These are phyloP conservation scores for Notamacropus eugenii DNA, from an alignment of 2,797 vertebrate genomes.

Conservation along the genomic window DNA sequence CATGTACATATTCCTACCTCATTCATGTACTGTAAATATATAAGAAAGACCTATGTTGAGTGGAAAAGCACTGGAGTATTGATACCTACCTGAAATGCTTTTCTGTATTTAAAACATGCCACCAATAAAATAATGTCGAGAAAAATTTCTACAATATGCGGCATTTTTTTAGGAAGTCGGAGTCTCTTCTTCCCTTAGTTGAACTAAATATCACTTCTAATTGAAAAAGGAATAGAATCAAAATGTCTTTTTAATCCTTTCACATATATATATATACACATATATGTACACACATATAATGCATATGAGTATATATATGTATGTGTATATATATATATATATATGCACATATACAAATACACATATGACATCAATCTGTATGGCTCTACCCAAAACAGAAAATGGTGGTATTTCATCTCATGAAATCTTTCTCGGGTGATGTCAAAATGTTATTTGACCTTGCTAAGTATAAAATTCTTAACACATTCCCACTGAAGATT, in stretches of 20 bases:
- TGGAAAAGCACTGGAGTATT: background rate
- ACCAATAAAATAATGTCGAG: background rate
- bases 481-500: background rate
- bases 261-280: background rate
- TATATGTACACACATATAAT: too few relatives aligned
- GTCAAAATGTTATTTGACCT: background rate
- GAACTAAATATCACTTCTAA: background rate
- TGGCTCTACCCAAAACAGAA: background rate
- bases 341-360: too few relatives aligned
- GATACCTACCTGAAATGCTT: background rate
- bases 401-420: too few relatives aligned
- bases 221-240: background rate
- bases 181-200: background rate
- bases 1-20: too few relatives aligned
- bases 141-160: background rate
- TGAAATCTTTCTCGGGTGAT: background rate
- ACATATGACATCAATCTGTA: background rate
- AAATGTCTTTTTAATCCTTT: background rate
- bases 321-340: too few relatives aligned
- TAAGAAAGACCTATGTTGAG: background rate
- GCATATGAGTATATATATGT: too few relatives aligned
- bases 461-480: background rate
- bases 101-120: background rate
- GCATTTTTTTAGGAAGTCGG: background rate
- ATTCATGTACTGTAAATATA: too few relatives aligned